Conservation (phyloP, 2,797 vertebrate species). For the Chrosomus eos region DNA sequence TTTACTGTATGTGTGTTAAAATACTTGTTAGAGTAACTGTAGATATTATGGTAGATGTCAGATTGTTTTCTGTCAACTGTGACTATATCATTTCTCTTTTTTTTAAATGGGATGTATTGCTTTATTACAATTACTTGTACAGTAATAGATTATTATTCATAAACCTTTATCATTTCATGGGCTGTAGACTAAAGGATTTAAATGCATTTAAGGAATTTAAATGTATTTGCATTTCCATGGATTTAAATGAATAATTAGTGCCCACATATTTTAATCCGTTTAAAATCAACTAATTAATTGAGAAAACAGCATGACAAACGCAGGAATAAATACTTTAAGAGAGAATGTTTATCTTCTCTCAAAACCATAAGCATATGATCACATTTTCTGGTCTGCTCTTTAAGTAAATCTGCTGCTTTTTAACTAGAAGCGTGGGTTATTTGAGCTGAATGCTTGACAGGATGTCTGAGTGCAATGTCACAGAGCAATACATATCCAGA, state of each 20-base stretch:
- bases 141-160: neutral
- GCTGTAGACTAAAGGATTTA: constrained; percentile 30
- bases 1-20: neutral
- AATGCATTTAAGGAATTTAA: constrained; percentile 55
- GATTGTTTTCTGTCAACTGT: neutral
- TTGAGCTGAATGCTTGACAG: constrained; percentile 41
- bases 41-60: neutral
- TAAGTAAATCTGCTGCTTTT: constrained; percentile 1
- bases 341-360: constrained; percentile 6
- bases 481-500: constrained; percentile 21
- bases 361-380: constrained; percentile 7
- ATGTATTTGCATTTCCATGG: constrained; percentile 61
- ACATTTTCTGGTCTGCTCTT: neutral
- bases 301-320: constrained; percentile 57
- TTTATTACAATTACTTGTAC: neutral
- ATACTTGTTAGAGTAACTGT: neutral
- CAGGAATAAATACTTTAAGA: constrained; percentile 10
- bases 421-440: neutral
- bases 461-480: constrained; percentile 54
- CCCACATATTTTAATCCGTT: constrained; percentile 68
- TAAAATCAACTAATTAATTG: constrained; percentile 63
- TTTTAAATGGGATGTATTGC: neutral
- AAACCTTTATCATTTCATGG: constrained; percentile 27
- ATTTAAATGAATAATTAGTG: constrained; percentile 61
- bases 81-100: neutral